A percentile compares a stretch with the other conserved stretches of the same genome.
phyloP scores from a whole-genome alignment of 2,888 invertebrate genomes.

The Subacronicta megacephala region DNA sequence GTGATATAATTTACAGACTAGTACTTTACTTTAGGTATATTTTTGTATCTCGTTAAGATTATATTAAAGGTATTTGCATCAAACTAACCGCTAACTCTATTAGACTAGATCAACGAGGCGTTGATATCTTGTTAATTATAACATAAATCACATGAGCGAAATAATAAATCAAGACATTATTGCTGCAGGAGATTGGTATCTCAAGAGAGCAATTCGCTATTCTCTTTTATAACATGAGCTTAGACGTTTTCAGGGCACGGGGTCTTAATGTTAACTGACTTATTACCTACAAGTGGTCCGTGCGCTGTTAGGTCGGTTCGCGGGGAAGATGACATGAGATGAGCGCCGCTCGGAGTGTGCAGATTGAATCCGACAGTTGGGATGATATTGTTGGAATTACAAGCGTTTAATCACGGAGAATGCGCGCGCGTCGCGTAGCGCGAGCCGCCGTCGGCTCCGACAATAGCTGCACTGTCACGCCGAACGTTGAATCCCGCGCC shows the following conservation, averaged over 20 bases:
- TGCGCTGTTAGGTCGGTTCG: slow-evolving; percentile 53
- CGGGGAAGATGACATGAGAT: slow-evolving; percentile 72
- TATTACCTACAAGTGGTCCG: slow-evolving; percentile 62
- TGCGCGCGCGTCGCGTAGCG: slow-evolving; percentile 75
- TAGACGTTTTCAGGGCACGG: slow-evolving; percentile 65
- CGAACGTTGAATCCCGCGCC: slow-evolving; percentile 81
- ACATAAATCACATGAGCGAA: slow-evolving; percentile 56
- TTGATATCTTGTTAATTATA: slow-evolving; percentile 59
- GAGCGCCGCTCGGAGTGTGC: slow-evolving; percentile 66
- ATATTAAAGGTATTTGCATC: slow-evolving; percentile 42
- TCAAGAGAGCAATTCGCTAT: slow-evolving; percentile 43
- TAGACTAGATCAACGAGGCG: slow-evolving; percentile 44
- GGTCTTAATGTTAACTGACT: slow-evolving; percentile 66
- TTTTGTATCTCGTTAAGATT: slow-evolving; percentile 26
- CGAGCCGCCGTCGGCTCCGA: slow-evolving; percentile 75
- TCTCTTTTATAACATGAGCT: slow-evolving; percentile 54
- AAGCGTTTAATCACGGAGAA: slow-evolving; percentile 87
- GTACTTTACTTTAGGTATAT: slow-evolving; percentile 38
- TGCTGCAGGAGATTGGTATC: slow-evolving; percentile 51
- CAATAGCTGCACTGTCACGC: slow-evolving; percentile 86
- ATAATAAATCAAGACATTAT: slow-evolving; percentile 62
- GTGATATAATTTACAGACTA: slow-evolving; percentile 33
- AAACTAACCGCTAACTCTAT: slow-evolving; percentile 42
- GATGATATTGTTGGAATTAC: slow-evolving; percentile 88
- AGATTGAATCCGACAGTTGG: slow-evolving; percentile 84